Base-by-base conservation (phyloP, 1,140 invertebrate species). In the Diabrotica undecimpunctata region DNA sequence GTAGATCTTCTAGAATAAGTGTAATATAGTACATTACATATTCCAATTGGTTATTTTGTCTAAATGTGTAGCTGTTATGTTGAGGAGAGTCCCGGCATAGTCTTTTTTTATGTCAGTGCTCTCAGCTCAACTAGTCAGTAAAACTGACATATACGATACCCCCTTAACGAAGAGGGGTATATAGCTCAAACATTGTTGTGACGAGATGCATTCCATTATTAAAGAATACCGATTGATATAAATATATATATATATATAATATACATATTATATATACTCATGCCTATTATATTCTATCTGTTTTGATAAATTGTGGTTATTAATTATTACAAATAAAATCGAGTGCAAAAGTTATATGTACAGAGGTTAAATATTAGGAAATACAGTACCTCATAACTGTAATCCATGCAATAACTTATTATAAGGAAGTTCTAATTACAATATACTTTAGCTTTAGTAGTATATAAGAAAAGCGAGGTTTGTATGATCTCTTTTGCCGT, bases 361-460 rank as follows among this genome's bases (percentile, higher is more conserved):
- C 78, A 79, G 78, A 79, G 77, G 77, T 79, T 79, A 78, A 77
- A 77, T 77, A 78, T 78, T 79, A 79, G 78, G 75, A 77, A 77
- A 73, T 78, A 75, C 78, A 79, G 78, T 79, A 79, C 77, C 78
- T 79, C 78, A 79, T 77, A 78, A 79, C 77, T 79, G 76, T 78
- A 79, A 78, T 78, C 78, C 77, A 79, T 78, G 78, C 78, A 79
- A 79, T 79, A 79, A 79, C 78, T 79, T 79, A 78, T 74, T 78
- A 78, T 78, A 78, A 79, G 76, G 77, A 78, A 78, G 74, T 78
- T 78, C 75, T 77, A 75, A 78, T 78, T 78, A 77, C 73, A 78
- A 77, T 78, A 73, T 78, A 77, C 70, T 69, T 71, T 79, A 79
- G 76, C 77, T 78, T 78, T 78, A 78, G 76, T 75, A 74, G 68